Evolutionary conservation across 2,797 vertebrate species (phyloP).

Genomic region (Neosalanx taihuensis): DNA sequence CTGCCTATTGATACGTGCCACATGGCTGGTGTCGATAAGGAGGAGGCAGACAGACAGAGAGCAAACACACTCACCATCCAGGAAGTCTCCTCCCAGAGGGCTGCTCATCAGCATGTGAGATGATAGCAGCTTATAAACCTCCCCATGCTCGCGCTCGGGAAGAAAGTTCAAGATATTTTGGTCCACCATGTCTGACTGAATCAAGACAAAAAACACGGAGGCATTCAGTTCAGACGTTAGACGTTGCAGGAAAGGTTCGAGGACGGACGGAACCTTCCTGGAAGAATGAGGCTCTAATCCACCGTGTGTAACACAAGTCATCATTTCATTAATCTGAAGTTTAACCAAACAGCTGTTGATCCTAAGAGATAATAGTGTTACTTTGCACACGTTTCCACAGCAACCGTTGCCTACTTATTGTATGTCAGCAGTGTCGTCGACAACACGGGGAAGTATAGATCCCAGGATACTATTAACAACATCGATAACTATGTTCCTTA

Average conservation of each 20-base stretch:
- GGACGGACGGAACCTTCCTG: too few relatives aligned
- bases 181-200: constrained; percentile 93
- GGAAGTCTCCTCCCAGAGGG: constrained; percentile 78
- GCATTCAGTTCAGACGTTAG: constrained; percentile 39
- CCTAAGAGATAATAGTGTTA: too few relatives aligned
- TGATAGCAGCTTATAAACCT: constrained; percentile 86
- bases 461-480: neutral
- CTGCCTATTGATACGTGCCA: neutral
- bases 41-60: constrained; percentile 5
- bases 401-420: too few relatives aligned
- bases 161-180: constrained; percentile 94
- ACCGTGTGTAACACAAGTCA: too few relatives aligned
- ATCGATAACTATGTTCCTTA: neutral
- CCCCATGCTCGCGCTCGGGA: constrained; percentile 86
- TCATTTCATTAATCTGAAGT: too few relatives aligned
- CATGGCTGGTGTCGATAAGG: neutral
- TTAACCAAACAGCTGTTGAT: too few relatives aligned
- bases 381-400: too few relatives aligned
- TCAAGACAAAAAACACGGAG: constrained; percentile 62
- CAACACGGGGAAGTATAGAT: neutral
- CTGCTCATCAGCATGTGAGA: constrained; percentile 80
- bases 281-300: too few relatives aligned
- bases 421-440: too few relatives aligned
- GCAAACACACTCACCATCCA: constrained; percentile 75
- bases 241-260: neutral